Evolutionary conservation across 64 coral and sea anemone species (phyloP).

Genomic region (Catalaphyllia jardinei): DNA sequence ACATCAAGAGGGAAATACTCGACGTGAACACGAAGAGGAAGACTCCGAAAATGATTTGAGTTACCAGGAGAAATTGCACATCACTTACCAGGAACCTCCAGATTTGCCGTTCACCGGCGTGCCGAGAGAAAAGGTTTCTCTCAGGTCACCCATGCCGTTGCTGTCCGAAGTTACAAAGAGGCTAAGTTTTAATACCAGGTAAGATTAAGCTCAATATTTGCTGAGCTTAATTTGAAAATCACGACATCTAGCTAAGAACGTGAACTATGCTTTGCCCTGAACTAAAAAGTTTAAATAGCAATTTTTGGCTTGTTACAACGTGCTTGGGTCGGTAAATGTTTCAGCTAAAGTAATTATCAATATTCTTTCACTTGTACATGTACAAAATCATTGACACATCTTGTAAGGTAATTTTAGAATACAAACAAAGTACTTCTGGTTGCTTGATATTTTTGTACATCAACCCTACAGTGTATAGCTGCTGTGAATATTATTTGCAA

Average conservation of each 20-base stretch:
- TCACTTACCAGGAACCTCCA: not conserved
- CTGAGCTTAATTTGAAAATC: not conserved
- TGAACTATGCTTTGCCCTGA: not conserved
- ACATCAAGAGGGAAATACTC: not conserved
- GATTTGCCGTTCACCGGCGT: slow-evolving; percentile 22
- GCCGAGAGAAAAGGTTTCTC: not conserved
- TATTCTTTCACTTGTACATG: too few relatives aligned
- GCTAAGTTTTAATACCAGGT: slow-evolving; percentile 31
- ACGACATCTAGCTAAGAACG: not conserved
- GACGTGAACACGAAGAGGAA: not conserved
- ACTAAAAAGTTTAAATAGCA: too few relatives aligned
- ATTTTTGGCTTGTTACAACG: too few relatives aligned
- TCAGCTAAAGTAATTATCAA: too few relatives aligned
- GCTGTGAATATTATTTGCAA: too few relatives aligned
- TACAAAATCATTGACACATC: too few relatives aligned
- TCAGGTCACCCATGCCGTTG: slow-evolving; percentile 6
- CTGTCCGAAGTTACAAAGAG: slow-evolving; percentile 22
- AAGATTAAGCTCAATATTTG: not conserved
- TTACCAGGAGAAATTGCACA: slow-evolving; percentile 1
- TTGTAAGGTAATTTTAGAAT: too few relatives aligned
- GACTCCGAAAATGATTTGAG: not conserved
- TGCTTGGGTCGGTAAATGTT: too few relatives aligned
- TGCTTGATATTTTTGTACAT: too few relatives aligned
- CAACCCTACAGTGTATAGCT: too few relatives aligned
- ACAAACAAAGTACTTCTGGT: too few relatives aligned